Percentiles rank a stretch among this genome's conserved stretches.
Evolutionary conservation across 2,888 invertebrate species (phyloP).

Genomic region (Cantharis lateralis): DNA sequence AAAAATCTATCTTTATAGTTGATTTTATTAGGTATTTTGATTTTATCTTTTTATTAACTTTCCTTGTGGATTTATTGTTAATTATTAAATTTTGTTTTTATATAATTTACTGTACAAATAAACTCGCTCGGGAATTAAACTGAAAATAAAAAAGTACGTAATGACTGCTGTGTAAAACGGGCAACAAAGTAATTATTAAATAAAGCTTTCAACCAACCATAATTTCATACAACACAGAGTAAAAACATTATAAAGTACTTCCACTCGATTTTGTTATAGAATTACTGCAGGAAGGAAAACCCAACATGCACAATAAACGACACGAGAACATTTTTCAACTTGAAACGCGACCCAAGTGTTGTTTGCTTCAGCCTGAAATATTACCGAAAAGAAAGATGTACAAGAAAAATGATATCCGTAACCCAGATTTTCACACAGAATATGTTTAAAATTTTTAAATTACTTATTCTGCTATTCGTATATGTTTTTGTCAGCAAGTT

Average conservation of each 20-base stretch:
- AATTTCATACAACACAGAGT: constrained; percentile 28
- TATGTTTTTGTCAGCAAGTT: constrained; percentile 6
- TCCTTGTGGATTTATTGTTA: neutral
- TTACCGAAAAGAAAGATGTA: constrained; percentile 50
- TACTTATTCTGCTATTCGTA: constrained; percentile 31
- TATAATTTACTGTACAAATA: neutral
- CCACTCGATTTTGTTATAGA: constrained; percentile 37
- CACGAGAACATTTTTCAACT: constrained; percentile 51
- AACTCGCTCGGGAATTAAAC: neutral
- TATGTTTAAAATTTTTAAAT: constrained; percentile 45
- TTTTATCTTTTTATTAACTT: neutral
- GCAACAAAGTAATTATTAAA: constrained; percentile 31
- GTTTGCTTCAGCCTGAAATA: constrained; percentile 53
- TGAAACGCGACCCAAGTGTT: constrained; percentile 51
- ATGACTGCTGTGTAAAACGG: constrained; percentile 19
- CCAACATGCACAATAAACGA: constrained; percentile 48
- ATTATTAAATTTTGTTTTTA: neutral
- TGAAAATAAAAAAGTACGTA: constrained; percentile 21
- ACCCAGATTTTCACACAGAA: constrained; percentile 46
- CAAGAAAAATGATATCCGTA: constrained; percentile 48
- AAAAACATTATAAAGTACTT: constrained; percentile 32
- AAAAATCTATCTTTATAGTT: neutral
- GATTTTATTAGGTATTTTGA: neutral
- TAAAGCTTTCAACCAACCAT: constrained; percentile 29
- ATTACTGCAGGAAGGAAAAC: constrained; percentile 43